Percentiles rank a stretch among this genome's conserved stretches.
phyloP scores from a whole-genome alignment of 2,888 invertebrate species.

The Acrobasis repandana region DNA sequence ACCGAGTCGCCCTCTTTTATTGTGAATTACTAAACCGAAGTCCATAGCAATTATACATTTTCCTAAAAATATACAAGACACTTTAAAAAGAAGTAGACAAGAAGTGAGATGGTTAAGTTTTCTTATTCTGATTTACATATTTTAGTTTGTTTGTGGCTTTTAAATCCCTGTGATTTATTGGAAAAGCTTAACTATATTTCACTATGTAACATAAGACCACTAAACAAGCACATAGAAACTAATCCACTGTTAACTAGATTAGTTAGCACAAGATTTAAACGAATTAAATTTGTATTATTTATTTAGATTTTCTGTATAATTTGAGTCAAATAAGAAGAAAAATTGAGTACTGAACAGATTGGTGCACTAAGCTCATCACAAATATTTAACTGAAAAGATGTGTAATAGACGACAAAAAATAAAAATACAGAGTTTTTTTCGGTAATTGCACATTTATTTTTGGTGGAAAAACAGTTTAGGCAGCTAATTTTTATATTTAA shows the following conservation, averaged over 20 bases:
- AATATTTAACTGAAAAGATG: not conserved
- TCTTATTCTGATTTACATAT: not conserved
- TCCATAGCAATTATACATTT: not conserved
- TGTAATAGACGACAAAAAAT: not conserved
- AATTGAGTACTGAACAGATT: not conserved
- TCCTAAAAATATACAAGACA: not conserved
- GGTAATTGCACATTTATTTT: not conserved
- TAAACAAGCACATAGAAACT: slow-evolving; percentile 4
- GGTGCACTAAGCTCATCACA: not conserved
- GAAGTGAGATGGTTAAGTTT: not conserved
- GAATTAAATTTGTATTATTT: too few species aligned
- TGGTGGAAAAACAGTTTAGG: not conserved
- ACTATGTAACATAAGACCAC: not conserved
- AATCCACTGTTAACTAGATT: slow-evolving; percentile 9
- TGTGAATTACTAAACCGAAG: not conserved
- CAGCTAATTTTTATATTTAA: slow-evolving; percentile 2
- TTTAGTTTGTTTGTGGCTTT: too few species aligned
- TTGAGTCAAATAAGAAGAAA: too few species aligned
- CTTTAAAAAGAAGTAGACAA: not conserved
- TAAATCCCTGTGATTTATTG: not conserved
- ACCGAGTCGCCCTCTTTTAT: not conserved
- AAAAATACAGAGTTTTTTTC: not conserved
- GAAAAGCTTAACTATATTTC: not conserved
- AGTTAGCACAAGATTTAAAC: not conserved
- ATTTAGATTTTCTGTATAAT: too few species aligned